Evolutionary conservation across 2,797 vertebrate species (phyloP).

Genomic region (Rhabdomys pumilio): DNA sequence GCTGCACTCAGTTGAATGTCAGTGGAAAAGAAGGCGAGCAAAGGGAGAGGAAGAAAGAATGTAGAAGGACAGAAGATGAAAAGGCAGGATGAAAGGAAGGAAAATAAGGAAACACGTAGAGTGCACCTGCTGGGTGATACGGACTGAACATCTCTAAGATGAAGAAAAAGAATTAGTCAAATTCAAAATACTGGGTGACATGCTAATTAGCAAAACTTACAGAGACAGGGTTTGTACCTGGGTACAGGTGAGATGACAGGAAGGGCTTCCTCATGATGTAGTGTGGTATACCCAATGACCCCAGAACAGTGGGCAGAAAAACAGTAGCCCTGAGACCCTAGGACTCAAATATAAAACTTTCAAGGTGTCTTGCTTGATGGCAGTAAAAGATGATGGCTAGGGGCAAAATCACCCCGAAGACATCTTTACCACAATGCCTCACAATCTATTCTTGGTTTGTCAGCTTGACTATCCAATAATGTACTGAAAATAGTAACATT

Average conservation of each 20-base stretch:
- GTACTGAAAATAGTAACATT: not conserved
- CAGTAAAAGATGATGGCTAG: not conserved
- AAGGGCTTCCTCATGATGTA: not conserved
- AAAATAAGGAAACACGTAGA: not conserved
- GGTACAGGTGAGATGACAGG: not conserved
- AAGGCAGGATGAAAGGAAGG: not conserved
- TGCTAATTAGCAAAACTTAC: not conserved
- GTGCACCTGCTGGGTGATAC: not conserved
- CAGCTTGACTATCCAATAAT: not conserved
- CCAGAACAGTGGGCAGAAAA: not conserved
- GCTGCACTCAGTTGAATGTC: conserved; percentile 70
- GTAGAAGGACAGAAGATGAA: not conserved
- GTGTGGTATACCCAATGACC: not conserved
- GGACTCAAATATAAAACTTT: not conserved
- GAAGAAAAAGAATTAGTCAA: not conserved
- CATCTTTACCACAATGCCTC: not conserved
- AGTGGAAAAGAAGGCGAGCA: conserved; percentile 29
- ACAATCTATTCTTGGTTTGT: not conserved
- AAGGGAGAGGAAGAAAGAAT: not conserved
- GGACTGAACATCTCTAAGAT: conserved; percentile 11
- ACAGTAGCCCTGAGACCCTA: not conserved
- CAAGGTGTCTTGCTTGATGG: not conserved
- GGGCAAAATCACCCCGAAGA: not conserved
- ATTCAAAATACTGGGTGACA: not conserved
- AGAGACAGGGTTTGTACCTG: not conserved